A percentile compares a stretch with the other conserved stretches of the same genome.
Evolutionary conservation across 1,140 invertebrate species (phyloP).

Genomic region (Nylanderia fulva): DNA sequence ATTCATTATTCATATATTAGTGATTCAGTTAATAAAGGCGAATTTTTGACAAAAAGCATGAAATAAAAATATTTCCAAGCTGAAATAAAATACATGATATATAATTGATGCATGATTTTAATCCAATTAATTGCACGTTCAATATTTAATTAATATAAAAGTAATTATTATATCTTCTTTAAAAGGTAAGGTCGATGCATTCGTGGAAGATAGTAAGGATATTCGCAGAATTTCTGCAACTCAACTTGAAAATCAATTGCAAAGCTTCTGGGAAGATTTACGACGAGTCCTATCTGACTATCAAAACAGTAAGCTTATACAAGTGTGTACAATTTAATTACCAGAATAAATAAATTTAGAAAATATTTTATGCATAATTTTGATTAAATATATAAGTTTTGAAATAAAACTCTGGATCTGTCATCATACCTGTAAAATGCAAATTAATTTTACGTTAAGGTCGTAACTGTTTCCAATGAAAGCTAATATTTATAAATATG

Average conservation of each 20-base stretch:
- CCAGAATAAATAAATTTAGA: background rate
- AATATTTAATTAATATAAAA: slow-evolving; percentile 2
- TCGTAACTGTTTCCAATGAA: background rate
- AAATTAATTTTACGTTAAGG: background rate
- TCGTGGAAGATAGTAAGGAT: slow-evolving; percentile 70
- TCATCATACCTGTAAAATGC: background rate
- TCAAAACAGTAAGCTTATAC: slow-evolving; percentile 75
- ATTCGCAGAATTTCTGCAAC: slow-evolving; percentile 57
- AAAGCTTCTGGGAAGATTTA: slow-evolving; percentile 63
- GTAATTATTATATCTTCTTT: background rate
- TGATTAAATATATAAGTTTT: background rate
- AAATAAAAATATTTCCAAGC: background rate
- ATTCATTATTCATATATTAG: background rate
- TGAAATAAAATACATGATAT: background rate
- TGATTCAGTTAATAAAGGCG: background rate
- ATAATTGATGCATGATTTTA: background rate
- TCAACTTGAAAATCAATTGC: slow-evolving; percentile 69
- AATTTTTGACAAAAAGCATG: background rate
- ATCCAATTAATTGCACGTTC: background rate
- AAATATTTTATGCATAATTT: background rate
- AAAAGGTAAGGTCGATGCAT: slow-evolving; percentile 71
- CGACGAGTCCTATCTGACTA: slow-evolving; percentile 72
- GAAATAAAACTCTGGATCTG: background rate
- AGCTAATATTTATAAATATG: slow-evolving; percentile 16
- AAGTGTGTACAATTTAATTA: background rate